Conservation (phyloP, 2,888 invertebrate genomes). For the Cyaniris semiargus region DNA sequence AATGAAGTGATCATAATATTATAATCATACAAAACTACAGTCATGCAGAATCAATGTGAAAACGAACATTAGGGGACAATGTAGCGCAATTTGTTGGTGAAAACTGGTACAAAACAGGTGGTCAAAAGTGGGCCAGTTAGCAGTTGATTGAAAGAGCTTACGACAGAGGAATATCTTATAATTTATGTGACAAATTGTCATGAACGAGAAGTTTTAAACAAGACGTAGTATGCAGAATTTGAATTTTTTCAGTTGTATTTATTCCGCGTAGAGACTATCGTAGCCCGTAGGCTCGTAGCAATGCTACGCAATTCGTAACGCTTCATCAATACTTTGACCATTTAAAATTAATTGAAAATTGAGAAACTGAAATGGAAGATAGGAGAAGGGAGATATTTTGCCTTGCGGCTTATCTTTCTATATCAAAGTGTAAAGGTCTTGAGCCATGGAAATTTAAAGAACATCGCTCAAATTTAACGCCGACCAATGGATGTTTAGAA, state of each 20-base stretch:
- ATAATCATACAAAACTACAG: too few species aligned
- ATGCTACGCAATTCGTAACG: neutral
- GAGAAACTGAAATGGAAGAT: too few species aligned
- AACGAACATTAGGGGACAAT: neutral
- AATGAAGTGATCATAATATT: too few species aligned
- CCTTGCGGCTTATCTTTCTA: neutral
- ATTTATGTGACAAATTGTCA: too few species aligned
- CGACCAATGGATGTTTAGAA: neutral
- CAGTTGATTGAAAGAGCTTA: neutral
- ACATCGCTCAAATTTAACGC: neutral
- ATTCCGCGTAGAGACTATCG: neutral
- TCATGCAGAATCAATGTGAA: neutral
- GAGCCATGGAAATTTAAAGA: neutral
- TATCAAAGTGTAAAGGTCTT: neutral
- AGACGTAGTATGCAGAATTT: neutral
- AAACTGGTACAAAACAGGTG: neutral
- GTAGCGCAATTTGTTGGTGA: neutral
- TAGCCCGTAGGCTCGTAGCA: conserved; percentile 1
- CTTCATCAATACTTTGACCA: neutral
- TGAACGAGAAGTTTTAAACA: neutral
- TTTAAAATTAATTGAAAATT: too few species aligned
- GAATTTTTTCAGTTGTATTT: neutral
- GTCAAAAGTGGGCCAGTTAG: neutral
- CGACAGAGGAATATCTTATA: neutral
- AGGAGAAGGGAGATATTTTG: too few species aligned